phyloP scores from a whole-genome alignment of 2,888 invertebrate species.

The Mythimna loreyi region DNA sequence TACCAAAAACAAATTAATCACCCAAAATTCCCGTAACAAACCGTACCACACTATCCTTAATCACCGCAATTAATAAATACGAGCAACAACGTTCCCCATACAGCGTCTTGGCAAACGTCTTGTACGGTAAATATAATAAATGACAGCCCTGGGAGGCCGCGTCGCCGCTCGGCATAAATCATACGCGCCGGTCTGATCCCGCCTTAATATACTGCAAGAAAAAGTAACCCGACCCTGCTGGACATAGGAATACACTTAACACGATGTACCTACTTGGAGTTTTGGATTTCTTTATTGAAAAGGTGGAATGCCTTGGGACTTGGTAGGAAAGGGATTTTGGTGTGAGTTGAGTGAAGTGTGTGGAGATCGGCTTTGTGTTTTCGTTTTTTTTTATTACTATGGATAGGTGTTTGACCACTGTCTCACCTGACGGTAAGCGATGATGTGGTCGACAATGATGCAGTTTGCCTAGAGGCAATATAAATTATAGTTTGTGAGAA shows the following conservation, averaged over 20 bases:
- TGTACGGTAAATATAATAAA: slow-evolving; percentile 47
- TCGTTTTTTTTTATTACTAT: too few relatives aligned
- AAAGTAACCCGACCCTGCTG: slow-evolving; percentile 83
- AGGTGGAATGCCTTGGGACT: slow-evolving; percentile 37
- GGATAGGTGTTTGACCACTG: too few relatives aligned
- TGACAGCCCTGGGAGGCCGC: slow-evolving; percentile 58
- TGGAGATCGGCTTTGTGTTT: too few relatives aligned
- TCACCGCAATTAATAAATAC: slow-evolving; percentile 48
- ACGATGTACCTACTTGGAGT: slow-evolving; percentile 44
- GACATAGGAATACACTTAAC: slow-evolving; percentile 82
- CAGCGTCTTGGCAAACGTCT: slow-evolving; percentile 31
- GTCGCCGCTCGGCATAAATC: slow-evolving; percentile 76
- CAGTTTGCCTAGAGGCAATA: too few relatives aligned
- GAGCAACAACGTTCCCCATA: slow-evolving; percentile 11
- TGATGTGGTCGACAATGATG: too few relatives aligned
- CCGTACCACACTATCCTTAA: slow-evolving; percentile 35
- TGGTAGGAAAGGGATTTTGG: slow-evolving; percentile 25
- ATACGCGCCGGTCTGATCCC: slow-evolving; percentile 81
- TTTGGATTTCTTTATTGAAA: slow-evolving; percentile 51
- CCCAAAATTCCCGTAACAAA: slow-evolving; percentile 7
- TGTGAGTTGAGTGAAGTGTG: too few relatives aligned
- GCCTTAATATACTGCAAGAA: slow-evolving; percentile 87
- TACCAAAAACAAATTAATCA: slow-evolving; percentile 26
- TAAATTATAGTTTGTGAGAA: too few relatives aligned
- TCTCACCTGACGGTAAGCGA: too few relatives aligned